These are phyloP conservation scores for Calameuta idolon DNA, from an alignment of 2,888 invertebrate genomes.

Conservation along the genomic window DNA sequence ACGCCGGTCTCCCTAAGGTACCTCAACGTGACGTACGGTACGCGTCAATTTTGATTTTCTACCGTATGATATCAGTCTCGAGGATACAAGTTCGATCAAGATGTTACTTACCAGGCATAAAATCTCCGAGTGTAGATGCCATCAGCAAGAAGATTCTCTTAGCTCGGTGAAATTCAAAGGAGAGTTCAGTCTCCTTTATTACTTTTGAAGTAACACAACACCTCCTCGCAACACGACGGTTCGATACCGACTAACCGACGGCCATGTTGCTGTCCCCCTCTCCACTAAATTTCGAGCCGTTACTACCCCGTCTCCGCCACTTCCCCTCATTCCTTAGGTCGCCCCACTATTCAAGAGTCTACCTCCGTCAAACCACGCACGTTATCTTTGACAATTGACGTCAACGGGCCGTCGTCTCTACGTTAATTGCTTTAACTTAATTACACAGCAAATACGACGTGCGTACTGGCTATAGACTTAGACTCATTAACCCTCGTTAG, in stretches of 20 bases:
- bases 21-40: neutral
- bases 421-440: constrained; percentile 54
- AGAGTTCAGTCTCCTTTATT: constrained; percentile 1
- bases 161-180: neutral
- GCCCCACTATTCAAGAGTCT: constrained; percentile 9
- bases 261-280: constrained; percentile 60
- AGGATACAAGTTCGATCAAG: neutral
- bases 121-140: constrained; percentile 18
- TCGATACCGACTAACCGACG: constrained; percentile 61
- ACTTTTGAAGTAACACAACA: constrained; percentile 30
- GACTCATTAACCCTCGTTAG: neutral
- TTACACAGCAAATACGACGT: constrained; percentile 46
- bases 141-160: constrained; percentile 11
- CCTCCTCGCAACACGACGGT: constrained; percentile 47
- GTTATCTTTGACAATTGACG: constrained; percentile 62
- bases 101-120: constrained; percentile 14
- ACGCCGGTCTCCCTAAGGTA: neutral
- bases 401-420: constrained; percentile 43
- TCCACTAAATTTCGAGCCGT: constrained; percentile 23
- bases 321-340: constrained; percentile 16
- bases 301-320: constrained; percentile 33
- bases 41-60: neutral
- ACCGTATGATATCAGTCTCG: neutral
- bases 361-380: constrained; percentile 24
- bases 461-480: neutral